Conservation (phyloP, 2,888 invertebrate genomes). For the Phanerotoma sp. region DNA sequence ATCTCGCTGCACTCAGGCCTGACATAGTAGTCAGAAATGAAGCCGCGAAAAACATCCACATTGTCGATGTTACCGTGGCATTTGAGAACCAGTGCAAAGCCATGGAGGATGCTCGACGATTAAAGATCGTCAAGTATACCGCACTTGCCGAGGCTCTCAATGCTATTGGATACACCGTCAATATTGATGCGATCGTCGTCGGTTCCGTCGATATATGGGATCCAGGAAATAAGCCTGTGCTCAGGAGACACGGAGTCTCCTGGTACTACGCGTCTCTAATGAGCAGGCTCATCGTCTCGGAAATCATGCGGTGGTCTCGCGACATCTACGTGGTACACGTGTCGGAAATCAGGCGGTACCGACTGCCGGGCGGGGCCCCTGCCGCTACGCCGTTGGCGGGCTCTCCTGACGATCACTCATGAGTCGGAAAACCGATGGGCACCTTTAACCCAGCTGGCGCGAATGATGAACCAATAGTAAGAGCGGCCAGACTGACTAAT, state of each 20-base stretch:
- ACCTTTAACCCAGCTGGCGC: too few relatives aligned
- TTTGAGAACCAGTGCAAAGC: constrained; percentile 43
- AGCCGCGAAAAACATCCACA: constrained; percentile 24
- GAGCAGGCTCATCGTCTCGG: constrained; percentile 38
- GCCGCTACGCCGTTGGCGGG: too few relatives aligned
- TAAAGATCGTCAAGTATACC: constrained; percentile 37
- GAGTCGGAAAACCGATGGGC: too few relatives aligned
- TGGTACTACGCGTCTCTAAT: constrained; percentile 35
- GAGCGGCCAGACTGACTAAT: too few relatives aligned
- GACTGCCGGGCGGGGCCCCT: too few relatives aligned
- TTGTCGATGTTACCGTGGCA: constrained; percentile 44
- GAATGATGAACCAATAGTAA: too few relatives aligned
- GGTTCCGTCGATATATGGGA: constrained; percentile 48
- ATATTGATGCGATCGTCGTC: constrained; percentile 40
- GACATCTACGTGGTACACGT: constrained; percentile 48
- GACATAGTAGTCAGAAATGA: constrained; percentile 36
- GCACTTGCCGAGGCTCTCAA: constrained; percentile 32
- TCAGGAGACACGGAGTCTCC: constrained; percentile 25
- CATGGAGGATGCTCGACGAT: constrained; percentile 34
- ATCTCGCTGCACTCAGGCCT: constrained; percentile 23
- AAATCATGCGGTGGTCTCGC: too few relatives aligned
- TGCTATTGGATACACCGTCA: constrained; percentile 13
- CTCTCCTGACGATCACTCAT: too few relatives aligned
- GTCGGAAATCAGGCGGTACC: constrained; percentile 38
- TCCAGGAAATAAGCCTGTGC: constrained; percentile 37